phyloP scores from a whole-genome alignment of 2,797 vertebrate genomes.

The Distichodus sexfasciatus region DNA sequence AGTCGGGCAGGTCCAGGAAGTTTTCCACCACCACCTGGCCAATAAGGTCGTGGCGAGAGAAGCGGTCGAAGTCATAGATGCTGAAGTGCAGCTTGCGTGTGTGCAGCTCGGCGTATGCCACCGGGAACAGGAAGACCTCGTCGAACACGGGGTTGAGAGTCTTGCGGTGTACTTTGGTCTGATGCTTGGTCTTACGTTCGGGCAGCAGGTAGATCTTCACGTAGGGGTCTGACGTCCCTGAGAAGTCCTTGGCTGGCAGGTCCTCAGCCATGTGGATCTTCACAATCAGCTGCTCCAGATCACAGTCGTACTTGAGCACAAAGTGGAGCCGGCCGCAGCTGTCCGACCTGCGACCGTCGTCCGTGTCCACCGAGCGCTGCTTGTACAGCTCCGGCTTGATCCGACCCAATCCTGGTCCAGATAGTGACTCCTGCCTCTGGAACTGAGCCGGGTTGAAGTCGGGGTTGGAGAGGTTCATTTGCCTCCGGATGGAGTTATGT shows the following conservation, averaged over 20 bases:
- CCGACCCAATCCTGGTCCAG: constrained; percentile 83
- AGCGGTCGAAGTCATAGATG: constrained; percentile 97
- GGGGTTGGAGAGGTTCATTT: constrained; percentile 94
- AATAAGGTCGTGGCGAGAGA: constrained; percentile 96
- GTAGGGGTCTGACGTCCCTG: constrained; percentile 96
- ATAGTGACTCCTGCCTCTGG: constrained; percentile 91
- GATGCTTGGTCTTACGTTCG: constrained; percentile 97
- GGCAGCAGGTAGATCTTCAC: constrained; percentile 98
- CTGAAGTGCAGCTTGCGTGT: constrained; percentile 96
- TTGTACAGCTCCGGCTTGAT: constrained; percentile 98
- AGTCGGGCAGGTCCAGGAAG: constrained; percentile 96
- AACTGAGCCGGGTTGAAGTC: constrained; percentile 96
- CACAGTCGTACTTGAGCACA: constrained; percentile 94
- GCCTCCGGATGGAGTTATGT: constrained; percentile 93
- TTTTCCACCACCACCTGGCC: constrained; percentile 98
- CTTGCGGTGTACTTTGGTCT: constrained; percentile 99
- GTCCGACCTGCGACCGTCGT: constrained; percentile 79
- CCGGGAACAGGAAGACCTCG: constrained; percentile 95
- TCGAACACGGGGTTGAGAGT: constrained; percentile 96
- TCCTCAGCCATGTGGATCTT: constrained; percentile 95
- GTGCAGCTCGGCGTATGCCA: constrained; percentile 87
- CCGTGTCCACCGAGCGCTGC: constrained; percentile 88
- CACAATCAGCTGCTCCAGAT: constrained; percentile 95
- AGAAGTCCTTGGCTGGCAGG: constrained; percentile 97
- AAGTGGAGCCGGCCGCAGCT: constrained; percentile 92